Percentiles rank a stretch among this genome's conserved stretches.
Conservation (phyloP, 2,797 vertebrate species). For the Leuciscus waleckii region DNA sequence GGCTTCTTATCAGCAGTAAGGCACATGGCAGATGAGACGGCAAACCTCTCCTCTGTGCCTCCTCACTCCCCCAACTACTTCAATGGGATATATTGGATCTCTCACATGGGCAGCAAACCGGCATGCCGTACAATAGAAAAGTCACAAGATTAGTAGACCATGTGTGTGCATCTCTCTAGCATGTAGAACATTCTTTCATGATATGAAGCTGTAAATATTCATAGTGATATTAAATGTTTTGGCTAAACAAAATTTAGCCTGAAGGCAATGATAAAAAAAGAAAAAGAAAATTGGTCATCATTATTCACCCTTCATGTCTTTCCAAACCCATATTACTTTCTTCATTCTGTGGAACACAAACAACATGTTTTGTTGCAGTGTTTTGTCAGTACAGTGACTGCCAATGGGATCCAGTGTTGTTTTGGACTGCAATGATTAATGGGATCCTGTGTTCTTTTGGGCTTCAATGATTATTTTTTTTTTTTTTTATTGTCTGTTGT, state of each 20-base stretch:
- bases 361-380: not conserved
- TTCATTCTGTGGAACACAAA: not conserved
- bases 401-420: not conserved
- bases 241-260: not conserved
- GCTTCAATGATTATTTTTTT: not conserved
- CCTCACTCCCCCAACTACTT: conserved; percentile 38
- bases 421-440: not conserved
- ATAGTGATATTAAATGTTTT: not conserved
- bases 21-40: conserved; percentile 49
- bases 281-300: not conserved
- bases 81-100: conserved; percentile 14
- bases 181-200: conserved; percentile 1
- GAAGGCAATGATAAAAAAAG: not conserved
- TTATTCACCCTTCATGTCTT: conserved; percentile 5
- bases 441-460: not conserved
- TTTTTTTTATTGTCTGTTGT: not conserved
- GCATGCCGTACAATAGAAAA: conserved; percentile 26
- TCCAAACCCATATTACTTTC: not conserved
- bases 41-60: conserved; percentile 7
- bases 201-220: not conserved
- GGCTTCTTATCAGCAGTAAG: conserved; percentile 50
- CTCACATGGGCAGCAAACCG: conserved; percentile 14
- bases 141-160: conserved; percentile 11
- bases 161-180: not conserved
- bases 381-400: not conserved